Conservation (phyloP, 2,113 vertebrate species). For the Lagopus muta region DNA sequence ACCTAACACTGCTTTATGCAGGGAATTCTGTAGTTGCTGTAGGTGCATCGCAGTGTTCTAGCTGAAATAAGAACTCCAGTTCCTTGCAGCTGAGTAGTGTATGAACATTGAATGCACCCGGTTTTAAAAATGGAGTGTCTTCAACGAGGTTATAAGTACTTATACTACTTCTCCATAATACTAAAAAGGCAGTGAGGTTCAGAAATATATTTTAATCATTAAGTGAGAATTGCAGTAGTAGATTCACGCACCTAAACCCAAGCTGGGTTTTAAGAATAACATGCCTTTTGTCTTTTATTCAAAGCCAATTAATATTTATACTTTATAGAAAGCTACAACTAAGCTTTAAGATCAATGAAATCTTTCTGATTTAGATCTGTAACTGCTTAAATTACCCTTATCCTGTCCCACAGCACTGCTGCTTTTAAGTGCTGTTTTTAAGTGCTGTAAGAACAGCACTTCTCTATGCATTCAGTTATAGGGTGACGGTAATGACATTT, state of each 20-base stretch:
- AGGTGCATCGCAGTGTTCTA: background rate
- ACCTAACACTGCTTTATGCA: background rate
- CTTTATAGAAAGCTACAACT: background rate
- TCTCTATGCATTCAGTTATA: background rate
- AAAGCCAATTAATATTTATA: background rate
- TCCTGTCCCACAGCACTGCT: background rate
- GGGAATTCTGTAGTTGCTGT: background rate
- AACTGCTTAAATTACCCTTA: background rate
- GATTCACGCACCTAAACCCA: background rate
- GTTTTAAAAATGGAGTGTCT: conserved; percentile 48
- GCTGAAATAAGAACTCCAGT: conserved; percentile 7
- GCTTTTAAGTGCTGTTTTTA: background rate
- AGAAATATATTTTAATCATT: background rate
- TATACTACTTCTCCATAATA: conserved; percentile 2
- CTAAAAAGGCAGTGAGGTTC: background rate
- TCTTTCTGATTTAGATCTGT: background rate
- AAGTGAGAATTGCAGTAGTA: background rate
- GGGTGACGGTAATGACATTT: background rate
- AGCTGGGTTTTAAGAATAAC: background rate
- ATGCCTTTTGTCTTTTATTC: background rate
- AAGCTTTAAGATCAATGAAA: background rate
- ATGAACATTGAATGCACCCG: conserved; percentile 42
- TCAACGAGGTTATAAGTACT: conserved; percentile 45
- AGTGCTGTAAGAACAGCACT: background rate
- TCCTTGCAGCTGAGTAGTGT: conserved; percentile 12